Conservation (phyloP, 2,888 invertebrate genomes). For the Silvanus unidentatus region DNA sequence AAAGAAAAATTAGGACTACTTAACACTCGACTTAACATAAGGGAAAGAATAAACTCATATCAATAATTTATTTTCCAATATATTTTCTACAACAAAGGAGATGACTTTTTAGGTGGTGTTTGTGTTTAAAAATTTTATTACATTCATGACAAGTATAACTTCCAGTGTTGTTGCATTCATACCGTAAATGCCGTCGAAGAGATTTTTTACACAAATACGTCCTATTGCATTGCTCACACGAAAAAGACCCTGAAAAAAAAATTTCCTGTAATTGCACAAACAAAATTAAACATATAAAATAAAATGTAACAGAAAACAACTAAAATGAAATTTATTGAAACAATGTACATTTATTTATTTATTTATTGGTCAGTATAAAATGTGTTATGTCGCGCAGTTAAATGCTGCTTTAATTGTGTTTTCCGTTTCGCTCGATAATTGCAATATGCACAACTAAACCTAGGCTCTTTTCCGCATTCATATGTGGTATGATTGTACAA, state of each 20-base stretch:
- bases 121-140: conserved; percentile 10
- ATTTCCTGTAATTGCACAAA: neutral
- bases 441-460: conserved; percentile 55
- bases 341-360: too few relatives aligned
- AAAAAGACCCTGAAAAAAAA: conserved; percentile 6
- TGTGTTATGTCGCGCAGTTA: neutral
- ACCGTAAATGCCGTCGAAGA: conserved; percentile 63
- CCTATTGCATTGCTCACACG: conserved; percentile 64
- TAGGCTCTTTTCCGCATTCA: conserved; percentile 55
- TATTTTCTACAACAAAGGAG: too few relatives aligned
- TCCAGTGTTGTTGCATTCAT: conserved; percentile 57
- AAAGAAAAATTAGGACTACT: too few relatives aligned
- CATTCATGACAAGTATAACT: conserved; percentile 17
- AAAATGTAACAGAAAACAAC: neutral
- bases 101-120: conserved; percentile 10
- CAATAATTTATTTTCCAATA: too few relatives aligned
- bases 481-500: conserved; percentile 21
- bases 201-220: conserved; percentile 67
- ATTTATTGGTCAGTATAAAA: too few relatives aligned
- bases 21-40: too few relatives aligned
- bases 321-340: conserved; percentile 1
- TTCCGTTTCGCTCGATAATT: conserved; percentile 15
- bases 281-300: neutral
- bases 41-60: too few relatives aligned
- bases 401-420: conserved; percentile 14